phyloP scores from a whole-genome alignment of 2,888 invertebrate genomes.

The Philaethria dido region DNA sequence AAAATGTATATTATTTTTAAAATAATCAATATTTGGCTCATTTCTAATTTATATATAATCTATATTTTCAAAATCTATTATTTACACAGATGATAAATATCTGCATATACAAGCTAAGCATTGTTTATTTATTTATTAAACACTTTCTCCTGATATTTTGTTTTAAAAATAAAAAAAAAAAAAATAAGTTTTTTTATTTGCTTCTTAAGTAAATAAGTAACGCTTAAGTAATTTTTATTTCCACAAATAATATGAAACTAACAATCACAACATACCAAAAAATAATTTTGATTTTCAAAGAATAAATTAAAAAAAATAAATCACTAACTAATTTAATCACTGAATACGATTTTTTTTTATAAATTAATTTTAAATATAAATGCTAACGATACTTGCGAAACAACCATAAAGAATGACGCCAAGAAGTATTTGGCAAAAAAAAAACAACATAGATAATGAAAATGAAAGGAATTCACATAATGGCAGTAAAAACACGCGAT shows the following conservation, averaged over 20 bases:
- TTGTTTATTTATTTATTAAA: no score
- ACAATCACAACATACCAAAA: neutral
- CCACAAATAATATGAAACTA: constrained; percentile 1
- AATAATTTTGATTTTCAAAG: neutral
- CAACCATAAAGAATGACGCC: constrained; percentile 13
- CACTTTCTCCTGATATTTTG: neutral
- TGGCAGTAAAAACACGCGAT: constrained; percentile 21
- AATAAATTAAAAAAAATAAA: neutral
- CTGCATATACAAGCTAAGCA: neutral
- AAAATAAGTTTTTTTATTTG: neutral
- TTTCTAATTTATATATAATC: neutral
- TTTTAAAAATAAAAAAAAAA: neutral
- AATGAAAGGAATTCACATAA: constrained; percentile 19
- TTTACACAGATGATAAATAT: constrained; percentile 8
- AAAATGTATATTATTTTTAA: neutral
- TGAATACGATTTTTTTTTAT: constrained; percentile 18
- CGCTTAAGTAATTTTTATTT: constrained; percentile 2
- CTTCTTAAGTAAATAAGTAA: neutral
- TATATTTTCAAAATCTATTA: neutral
- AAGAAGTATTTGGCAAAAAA: constrained; percentile 17
- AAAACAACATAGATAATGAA: neutral
- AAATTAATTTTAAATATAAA: constrained; percentile 32
- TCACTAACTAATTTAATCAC: constrained; percentile 12
- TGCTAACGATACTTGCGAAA: constrained; percentile 25
- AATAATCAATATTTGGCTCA: constrained; percentile 1